Evolutionary conservation across 2,888 invertebrate species (phyloP).

Genomic region (Mylabris sibirica): DNA sequence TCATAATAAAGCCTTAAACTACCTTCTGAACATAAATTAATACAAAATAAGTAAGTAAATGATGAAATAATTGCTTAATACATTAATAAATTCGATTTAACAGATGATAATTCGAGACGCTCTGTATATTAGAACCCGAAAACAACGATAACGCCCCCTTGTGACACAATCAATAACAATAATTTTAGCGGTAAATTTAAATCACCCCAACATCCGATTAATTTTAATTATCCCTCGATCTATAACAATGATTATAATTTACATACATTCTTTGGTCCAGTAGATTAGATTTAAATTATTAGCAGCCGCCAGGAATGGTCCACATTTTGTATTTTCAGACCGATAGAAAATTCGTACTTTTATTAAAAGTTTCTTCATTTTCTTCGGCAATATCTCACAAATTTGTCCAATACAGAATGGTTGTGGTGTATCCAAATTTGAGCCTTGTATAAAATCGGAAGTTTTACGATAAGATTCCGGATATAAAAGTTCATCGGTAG

Average conservation of each 20-base stretch:
- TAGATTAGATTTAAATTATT: slow-evolving; percentile 77
- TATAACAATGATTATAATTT: too few species aligned
- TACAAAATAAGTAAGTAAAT: background rate
- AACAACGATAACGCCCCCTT: background rate
- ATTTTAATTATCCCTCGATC: too few species aligned
- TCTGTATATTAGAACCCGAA: background rate
- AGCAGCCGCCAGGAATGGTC: slow-evolving; percentile 65
- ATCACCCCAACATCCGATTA: too few species aligned
- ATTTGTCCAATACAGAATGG: slow-evolving; percentile 80
- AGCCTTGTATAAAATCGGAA: slow-evolving; percentile 73
- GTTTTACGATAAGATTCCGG: slow-evolving; percentile 83
- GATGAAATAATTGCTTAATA: background rate
- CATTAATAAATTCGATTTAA: background rate
- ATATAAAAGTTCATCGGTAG: slow-evolving; percentile 74
- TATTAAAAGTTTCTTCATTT: slow-evolving; percentile 67
- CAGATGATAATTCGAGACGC: background rate
- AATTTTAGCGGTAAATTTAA: background rate
- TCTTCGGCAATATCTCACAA: slow-evolving; percentile 65
- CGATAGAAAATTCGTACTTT: slow-evolving; percentile 75
- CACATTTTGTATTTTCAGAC: slow-evolving; percentile 76
- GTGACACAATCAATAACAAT: too few species aligned
- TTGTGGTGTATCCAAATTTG: slow-evolving; percentile 75
- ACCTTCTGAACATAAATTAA: background rate
- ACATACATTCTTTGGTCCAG: slow-evolving; percentile 76
- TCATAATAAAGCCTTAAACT: background rate